Percentiles rank a stretch among this genome's conserved stretches.
Evolutionary conservation across 2,113 vertebrate species (phyloP).

Genomic region (Columba livia): DNA sequence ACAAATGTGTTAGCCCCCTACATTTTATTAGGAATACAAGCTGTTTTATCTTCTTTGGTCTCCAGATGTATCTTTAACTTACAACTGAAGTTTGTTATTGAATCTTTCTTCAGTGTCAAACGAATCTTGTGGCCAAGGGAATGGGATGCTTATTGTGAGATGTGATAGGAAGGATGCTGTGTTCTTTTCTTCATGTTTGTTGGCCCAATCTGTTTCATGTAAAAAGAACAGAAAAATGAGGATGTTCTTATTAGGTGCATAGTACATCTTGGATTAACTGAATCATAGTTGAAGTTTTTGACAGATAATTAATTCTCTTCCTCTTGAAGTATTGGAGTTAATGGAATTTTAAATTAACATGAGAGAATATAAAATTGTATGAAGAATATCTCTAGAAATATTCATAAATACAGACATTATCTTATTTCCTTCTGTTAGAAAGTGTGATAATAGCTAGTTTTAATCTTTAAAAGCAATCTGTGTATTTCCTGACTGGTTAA

Average conservation of each 20-base stretch:
- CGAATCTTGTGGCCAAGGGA: neutral
- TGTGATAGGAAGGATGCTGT: neutral
- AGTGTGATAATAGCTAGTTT: neutral
- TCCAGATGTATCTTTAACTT: neutral
- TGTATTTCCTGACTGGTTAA: neutral
- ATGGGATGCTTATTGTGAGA: neutral
- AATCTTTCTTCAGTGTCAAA: neutral
- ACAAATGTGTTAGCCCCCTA: neutral
- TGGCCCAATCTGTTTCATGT: neutral
- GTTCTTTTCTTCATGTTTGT: neutral
- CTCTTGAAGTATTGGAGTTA: neutral
- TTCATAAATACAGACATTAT: neutral
- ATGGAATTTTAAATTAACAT: slow-evolving; percentile 48
- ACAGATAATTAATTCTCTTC: neutral
- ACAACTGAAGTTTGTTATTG: slow-evolving; percentile 1
- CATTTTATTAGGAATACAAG: neutral
- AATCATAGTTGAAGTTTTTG: neutral
- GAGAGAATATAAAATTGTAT: neutral
- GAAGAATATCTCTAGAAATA: slow-evolving; percentile 20
- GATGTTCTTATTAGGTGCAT: neutral
- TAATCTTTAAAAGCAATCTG: slow-evolving; percentile 7
- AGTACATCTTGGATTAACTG: neutral
- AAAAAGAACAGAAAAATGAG: neutral
- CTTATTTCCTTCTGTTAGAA: neutral
- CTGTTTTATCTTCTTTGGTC: neutral